phyloP scores from a whole-genome alignment of 2,797 vertebrate species.

The Philypnodon macrostomus region DNA sequence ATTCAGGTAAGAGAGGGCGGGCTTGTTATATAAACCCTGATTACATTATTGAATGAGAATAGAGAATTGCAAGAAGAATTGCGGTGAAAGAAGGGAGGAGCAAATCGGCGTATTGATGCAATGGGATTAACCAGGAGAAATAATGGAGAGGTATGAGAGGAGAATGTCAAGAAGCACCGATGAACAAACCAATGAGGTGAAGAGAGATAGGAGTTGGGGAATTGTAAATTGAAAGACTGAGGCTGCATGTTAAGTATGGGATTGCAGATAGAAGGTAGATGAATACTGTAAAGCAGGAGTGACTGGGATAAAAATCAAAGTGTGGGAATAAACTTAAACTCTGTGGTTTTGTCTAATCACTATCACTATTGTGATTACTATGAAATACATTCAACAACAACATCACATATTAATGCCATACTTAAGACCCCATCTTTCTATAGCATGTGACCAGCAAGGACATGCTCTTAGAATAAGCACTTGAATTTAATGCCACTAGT shows the following conservation, averaged over 20 bases:
- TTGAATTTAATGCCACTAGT: too few species aligned
- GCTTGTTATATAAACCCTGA: constrained; percentile 1
- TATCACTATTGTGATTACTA: too few species aligned
- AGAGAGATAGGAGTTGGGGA: constrained; percentile 24
- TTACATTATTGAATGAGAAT: constrained; percentile 22
- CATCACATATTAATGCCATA: too few species aligned
- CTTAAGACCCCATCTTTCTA: too few species aligned
- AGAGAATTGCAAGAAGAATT: constrained; percentile 16
- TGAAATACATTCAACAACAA: too few species aligned
- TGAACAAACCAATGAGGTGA: constrained; percentile 52
- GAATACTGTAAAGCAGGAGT: constrained; percentile 12
- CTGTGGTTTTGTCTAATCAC: too few species aligned
- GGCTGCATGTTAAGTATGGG: constrained; percentile 60
- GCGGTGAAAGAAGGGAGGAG: constrained; percentile 13
- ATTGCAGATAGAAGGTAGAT: constrained; percentile 43
- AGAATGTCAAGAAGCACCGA: constrained; percentile 65
- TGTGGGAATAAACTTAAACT: constrained; percentile 1
- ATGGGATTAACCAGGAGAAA: constrained; percentile 55
- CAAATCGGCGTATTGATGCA: constrained; percentile 23
- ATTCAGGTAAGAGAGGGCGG: constrained; percentile 84
- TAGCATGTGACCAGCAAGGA: too few species aligned
- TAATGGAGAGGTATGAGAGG: constrained; percentile 53
- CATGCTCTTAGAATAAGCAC: too few species aligned
- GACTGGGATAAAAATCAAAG: constrained; percentile 6
- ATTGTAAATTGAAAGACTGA: constrained; percentile 48